phyloP scores from a whole-genome alignment of 1,140 invertebrate genomes.

The Danaus plexippus region DNA sequence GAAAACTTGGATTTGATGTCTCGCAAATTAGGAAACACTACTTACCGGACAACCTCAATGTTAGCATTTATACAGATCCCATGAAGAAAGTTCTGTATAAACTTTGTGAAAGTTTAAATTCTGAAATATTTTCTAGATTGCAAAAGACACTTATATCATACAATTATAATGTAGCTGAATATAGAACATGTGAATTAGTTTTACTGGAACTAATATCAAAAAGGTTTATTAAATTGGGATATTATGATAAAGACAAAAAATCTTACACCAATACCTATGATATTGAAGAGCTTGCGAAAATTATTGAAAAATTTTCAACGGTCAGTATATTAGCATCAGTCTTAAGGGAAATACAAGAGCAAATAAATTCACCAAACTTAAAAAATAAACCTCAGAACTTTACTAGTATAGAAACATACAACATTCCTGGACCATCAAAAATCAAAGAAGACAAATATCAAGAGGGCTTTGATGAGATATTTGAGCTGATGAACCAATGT shows the following conservation, averaged over 20 bases:
- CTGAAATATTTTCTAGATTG: conserved; percentile 38
- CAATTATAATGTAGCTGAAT: conserved; percentile 39
- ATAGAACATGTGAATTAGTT: conserved; percentile 51
- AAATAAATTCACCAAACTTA: conserved; percentile 24
- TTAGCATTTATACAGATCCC: conserved; percentile 45
- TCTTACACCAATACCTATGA: conserved; percentile 23
- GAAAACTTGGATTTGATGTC: conserved; percentile 52
- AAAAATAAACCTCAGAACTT: background rate
- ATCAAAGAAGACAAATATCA: conserved; percentile 17
- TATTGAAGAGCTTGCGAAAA: conserved; percentile 38
- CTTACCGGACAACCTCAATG: conserved; percentile 31
- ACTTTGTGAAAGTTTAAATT: conserved; percentile 50
- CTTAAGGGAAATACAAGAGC: conserved; percentile 36
- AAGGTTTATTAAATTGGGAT: conserved; percentile 46
- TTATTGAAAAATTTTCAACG: conserved; percentile 40
- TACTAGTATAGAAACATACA: conserved; percentile 12
- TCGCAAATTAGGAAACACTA: conserved; percentile 38
- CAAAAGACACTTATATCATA: conserved; percentile 46
- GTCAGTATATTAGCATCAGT: conserved; percentile 32
- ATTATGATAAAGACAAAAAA: conserved; percentile 26
- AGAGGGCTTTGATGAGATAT: conserved; percentile 34
- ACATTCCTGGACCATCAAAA: conserved; percentile 17
- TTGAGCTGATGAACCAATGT: conserved; percentile 29
- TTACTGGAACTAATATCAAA: conserved; percentile 51
- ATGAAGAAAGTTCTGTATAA: conserved; percentile 52